Evolutionary conservation across 2,797 vertebrate species (phyloP).

Genomic region (Coregonus suidteri): DNA sequence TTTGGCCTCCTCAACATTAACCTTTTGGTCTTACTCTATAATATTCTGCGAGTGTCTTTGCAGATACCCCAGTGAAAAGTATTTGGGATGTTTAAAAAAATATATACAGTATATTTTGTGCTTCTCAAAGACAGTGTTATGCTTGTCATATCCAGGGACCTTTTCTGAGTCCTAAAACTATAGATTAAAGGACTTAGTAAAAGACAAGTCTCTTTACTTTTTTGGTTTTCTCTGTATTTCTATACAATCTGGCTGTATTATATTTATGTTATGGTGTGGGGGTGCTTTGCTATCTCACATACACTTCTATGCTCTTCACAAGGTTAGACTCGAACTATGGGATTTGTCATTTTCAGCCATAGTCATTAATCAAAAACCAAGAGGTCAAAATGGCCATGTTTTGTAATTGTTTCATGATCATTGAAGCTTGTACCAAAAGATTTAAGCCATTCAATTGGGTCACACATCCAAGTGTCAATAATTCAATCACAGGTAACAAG

Average conservation of each 20-base stretch:
- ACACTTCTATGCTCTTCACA: too few species aligned
- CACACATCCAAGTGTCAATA: slow-evolving; percentile 56
- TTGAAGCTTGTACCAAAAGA: slow-evolving; percentile 44
- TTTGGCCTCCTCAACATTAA: not conserved
- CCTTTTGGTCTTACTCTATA: not conserved
- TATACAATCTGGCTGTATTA: too few species aligned
- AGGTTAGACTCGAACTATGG: too few species aligned
- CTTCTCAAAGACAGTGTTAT: not conserved
- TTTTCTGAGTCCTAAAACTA: not conserved
- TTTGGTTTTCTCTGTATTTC: slow-evolving; percentile 1
- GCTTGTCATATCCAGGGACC: not conserved
- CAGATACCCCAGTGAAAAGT: not conserved
- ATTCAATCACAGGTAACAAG: slow-evolving; percentile 48
- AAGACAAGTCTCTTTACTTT: not conserved
- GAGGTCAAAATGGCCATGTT: slow-evolving; percentile 21
- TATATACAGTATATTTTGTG: not conserved
- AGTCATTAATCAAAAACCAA: slow-evolving; percentile 53
- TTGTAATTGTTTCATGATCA: slow-evolving; percentile 49
- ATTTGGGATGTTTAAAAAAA: too few species aligned
- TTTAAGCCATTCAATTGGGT: slow-evolving; percentile 50
- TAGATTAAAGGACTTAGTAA: not conserved
- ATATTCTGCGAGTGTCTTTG: not conserved
- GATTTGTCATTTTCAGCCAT: too few species aligned
- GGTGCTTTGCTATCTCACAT: too few species aligned
- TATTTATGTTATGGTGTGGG: too few species aligned